Evolutionary conservation across 2,113 vertebrate species (phyloP).

Genomic region (Actenoides hombroni): DNA sequence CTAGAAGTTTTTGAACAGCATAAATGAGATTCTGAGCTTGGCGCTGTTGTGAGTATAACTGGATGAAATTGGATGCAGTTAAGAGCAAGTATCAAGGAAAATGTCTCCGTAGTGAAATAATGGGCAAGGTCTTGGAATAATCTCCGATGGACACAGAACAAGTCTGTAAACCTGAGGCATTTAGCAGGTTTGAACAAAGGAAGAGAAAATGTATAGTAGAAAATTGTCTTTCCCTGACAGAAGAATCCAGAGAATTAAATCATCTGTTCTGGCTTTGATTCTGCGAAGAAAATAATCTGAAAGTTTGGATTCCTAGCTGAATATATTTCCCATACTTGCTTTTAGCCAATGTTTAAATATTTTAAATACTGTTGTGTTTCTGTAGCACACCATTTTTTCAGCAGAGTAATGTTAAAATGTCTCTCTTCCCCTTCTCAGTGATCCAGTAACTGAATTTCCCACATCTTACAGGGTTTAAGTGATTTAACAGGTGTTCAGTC

Average conservation of each 20-base stretch:
- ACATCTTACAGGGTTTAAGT: background rate
- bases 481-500: background rate
- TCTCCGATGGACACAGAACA: background rate
- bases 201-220: background rate
- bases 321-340: background rate
- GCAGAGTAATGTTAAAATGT: background rate
- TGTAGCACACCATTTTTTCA: background rate
- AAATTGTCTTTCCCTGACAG: background rate
- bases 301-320: background rate
- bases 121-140: background rate
- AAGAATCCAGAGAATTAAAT: background rate
- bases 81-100: background rate
- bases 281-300: background rate
- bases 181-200: background rate
- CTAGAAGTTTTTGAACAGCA: background rate
- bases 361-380: background rate
- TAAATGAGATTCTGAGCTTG: slow-evolving; percentile 8
- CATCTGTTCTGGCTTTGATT: background rate
- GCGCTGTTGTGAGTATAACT: background rate
- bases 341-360: background rate
- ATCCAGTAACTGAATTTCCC: background rate
- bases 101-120: slow-evolving; percentile 2
- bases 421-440: background rate
- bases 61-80: background rate
- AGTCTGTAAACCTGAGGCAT: background rate